Evolutionary conservation across 2,888 invertebrate genomes (phyloP).

Genomic region (Odontocerum albicorne): DNA sequence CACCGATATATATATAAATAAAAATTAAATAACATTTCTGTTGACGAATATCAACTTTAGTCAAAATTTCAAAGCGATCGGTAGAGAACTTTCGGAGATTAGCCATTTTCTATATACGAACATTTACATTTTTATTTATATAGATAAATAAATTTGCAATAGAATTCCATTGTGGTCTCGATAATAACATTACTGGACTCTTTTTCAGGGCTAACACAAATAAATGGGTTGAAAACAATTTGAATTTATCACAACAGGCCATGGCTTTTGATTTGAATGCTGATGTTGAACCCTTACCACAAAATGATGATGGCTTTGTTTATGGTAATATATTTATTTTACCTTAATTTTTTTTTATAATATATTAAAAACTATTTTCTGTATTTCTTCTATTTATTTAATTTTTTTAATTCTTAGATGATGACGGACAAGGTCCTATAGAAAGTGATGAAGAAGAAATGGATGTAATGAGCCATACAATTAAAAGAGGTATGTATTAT

Average conservation of each 20-base stretch:
- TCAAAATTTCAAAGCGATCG: too few species aligned
- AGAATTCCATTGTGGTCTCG: too few species aligned
- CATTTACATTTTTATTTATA: too few species aligned
- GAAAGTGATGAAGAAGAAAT: conserved; percentile 35
- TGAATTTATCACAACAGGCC: conserved; percentile 58
- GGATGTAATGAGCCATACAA: conserved; percentile 26
- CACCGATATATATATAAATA: too few species aligned
- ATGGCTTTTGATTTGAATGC: conserved; percentile 66
- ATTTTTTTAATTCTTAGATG: conserved; percentile 21
- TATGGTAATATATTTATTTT: conserved; percentile 22
- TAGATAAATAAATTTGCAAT: too few species aligned
- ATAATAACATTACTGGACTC: too few species aligned
- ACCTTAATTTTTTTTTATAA: too few species aligned
- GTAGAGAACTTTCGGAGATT: too few species aligned
- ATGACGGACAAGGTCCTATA: conserved; percentile 34
- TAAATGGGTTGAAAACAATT: conserved; percentile 51
- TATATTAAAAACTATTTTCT: conserved; percentile 5
- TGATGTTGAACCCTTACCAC: conserved; percentile 61
- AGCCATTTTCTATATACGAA: too few species aligned
- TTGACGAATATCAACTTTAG: too few species aligned
- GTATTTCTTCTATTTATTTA: conserved; percentile 2
- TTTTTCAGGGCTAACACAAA: conserved; percentile 40
- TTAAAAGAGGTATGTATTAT: conserved; percentile 23
- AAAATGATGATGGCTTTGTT: conserved; percentile 43
- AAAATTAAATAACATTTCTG: too few species aligned